Evolutionary conservation across 2,888 invertebrate species (phyloP).

Genomic region (Metacarcinus magister): DNA sequence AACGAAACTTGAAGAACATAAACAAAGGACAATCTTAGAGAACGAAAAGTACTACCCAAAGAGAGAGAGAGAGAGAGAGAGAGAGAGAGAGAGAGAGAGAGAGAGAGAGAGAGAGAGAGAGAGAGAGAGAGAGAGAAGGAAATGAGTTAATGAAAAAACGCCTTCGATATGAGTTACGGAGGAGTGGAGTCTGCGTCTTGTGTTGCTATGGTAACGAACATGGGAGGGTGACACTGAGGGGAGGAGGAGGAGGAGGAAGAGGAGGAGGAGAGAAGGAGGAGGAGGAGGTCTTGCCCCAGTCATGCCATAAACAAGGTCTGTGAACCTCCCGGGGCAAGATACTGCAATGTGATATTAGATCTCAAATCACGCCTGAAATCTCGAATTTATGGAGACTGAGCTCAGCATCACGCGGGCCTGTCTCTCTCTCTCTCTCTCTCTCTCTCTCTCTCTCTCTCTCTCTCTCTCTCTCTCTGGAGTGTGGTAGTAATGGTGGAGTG

Average conservation of each 20-base stretch:
- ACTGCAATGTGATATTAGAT: constrained; percentile 73
- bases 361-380: constrained; percentile 72
- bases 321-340: constrained; percentile 54
- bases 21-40: not conserved
- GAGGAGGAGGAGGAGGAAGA: not conserved
- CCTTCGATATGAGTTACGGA: not conserved
- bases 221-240: not conserved
- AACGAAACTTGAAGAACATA: no score
- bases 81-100: not conserved
- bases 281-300: constrained; percentile 32
- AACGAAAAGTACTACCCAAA: not conserved
- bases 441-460: constrained; percentile 9
- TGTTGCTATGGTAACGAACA: constrained; percentile 40
- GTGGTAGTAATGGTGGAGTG: not conserved
- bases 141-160: not conserved
- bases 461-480: not conserved
- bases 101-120: not conserved
- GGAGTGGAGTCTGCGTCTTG: constrained; percentile 9
- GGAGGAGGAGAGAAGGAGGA: not conserved
- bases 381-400: constrained; percentile 70
- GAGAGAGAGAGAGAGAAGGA: not conserved
- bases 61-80: not conserved
- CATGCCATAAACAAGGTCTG: constrained; percentile 42
- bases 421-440: constrained; percentile 27
- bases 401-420: constrained; percentile 53